Percentiles rank a stretch among this genome's conserved stretches.
Evolutionary conservation across 2,888 invertebrate species (phyloP).

Genomic region (Limenitis arthemis): DNA sequence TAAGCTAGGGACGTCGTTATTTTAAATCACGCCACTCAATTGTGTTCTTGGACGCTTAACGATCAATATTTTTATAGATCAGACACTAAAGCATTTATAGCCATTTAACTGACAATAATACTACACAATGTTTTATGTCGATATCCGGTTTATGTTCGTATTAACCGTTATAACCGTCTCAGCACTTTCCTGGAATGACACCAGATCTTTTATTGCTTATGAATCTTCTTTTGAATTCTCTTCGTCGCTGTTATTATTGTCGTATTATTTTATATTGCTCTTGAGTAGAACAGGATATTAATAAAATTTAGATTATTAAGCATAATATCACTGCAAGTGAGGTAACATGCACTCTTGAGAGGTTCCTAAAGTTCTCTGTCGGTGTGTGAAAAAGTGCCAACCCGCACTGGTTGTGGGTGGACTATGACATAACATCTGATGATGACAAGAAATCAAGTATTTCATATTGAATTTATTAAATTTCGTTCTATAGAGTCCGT

Average conservation of each 20-base stretch:
- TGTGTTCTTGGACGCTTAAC: constrained; percentile 15
- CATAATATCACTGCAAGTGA: no score
- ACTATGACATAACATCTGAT: no score
- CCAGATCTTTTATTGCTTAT: constrained; percentile 1
- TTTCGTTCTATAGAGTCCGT: no score
- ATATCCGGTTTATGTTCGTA: constrained; percentile 10
- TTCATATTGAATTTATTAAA: no score
- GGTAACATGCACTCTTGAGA: no score
- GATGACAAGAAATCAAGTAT: no score
- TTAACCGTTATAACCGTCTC: constrained; percentile 6
- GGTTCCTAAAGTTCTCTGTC: no score
- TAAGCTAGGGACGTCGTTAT: constrained; percentile 9
- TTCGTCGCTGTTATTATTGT: not conserved
- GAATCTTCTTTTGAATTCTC: not conserved
- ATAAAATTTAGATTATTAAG: not conserved
- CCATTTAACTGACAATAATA: constrained; percentile 17
- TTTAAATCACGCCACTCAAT: constrained; percentile 17
- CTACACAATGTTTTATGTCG: constrained; percentile 12
- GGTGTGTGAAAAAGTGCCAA: no score
- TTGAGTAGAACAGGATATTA: not conserved
- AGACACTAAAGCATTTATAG: constrained; percentile 13
- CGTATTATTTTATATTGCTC: not conserved
- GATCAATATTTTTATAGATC: constrained; percentile 13
- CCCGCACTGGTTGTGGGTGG: no score
- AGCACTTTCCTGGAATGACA: constrained; percentile 1